Percentiles rank a stretch among this genome's conserved stretches.
phyloP scores from a whole-genome alignment of 2,797 vertebrate genomes.

The Peromyscus melanophrys region DNA sequence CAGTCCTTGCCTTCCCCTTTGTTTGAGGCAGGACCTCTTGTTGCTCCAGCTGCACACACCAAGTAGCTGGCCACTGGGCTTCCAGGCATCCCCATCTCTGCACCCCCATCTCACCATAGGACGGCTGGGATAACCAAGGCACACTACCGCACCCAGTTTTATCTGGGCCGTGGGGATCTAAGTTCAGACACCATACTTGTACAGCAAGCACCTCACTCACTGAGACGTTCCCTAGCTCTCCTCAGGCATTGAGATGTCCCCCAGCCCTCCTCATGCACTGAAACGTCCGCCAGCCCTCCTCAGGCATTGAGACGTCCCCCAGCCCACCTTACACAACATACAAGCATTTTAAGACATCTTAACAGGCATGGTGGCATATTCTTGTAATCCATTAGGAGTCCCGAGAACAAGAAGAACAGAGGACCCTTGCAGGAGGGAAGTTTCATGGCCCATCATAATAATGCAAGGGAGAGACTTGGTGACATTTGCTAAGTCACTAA shows the following conservation, averaged over 20 bases:
- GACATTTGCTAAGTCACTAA: conserved; percentile 31
- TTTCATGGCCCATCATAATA: not conserved
- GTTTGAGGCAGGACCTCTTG: not conserved
- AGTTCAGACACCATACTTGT: not conserved
- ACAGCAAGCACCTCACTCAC: not conserved
- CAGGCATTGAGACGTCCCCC: not conserved
- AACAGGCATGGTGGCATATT: not conserved
- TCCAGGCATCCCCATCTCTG: not conserved
- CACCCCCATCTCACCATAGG: not conserved
- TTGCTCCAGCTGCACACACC: too few relatives aligned
- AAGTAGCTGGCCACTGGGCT: not conserved
- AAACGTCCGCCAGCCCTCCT: too few relatives aligned
- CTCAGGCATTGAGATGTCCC: too few relatives aligned
- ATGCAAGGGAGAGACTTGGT: not conserved
- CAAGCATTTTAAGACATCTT: not conserved
- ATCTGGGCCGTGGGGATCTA: not conserved
- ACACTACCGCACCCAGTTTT: not conserved
- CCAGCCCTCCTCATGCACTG: too few relatives aligned
- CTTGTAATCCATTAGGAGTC: not conserved
- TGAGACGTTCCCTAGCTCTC: not conserved
- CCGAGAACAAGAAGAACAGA: not conserved
- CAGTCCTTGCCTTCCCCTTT: not conserved
- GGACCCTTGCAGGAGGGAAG: not conserved
- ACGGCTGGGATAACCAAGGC: not conserved
- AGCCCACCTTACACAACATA: not conserved